phyloP scores from a whole-genome alignment of 1,140 invertebrate genomes.

The Polyergus mexicanus region DNA sequence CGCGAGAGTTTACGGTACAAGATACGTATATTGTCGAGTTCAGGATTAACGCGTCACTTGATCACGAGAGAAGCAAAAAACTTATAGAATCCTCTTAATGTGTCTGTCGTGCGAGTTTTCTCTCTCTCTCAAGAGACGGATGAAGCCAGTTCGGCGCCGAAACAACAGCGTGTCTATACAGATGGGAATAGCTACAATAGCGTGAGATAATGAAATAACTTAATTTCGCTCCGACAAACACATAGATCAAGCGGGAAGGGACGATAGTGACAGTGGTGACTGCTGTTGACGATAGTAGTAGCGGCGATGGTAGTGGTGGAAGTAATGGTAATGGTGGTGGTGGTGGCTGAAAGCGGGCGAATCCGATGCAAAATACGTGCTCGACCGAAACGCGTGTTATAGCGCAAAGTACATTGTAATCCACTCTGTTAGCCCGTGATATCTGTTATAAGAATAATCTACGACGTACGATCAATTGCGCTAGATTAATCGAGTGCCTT shows the following conservation, averaged over 20 bases:
- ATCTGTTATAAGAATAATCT: slow-evolving; percentile 28
- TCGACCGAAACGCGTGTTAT: slow-evolving; percentile 57
- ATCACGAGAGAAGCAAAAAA: slow-evolving; percentile 7
- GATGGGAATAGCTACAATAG: slow-evolving; percentile 32
- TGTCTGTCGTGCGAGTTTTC: slow-evolving; percentile 12
- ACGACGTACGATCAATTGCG: slow-evolving; percentile 28
- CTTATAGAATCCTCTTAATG: slow-evolving; percentile 17
- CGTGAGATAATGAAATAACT: slow-evolving; percentile 75
- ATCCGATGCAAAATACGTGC: slow-evolving; percentile 68
- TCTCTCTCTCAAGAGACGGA: slow-evolving; percentile 17
- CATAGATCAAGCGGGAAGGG: slow-evolving; percentile 71
- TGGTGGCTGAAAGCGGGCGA: slow-evolving; percentile 47
- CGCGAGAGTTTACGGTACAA: not conserved
- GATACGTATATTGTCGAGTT: not conserved
- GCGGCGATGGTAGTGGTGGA: not conserved
- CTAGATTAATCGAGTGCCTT: slow-evolving; percentile 25
- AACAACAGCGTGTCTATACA: slow-evolving; percentile 60
- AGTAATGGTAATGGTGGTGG: not conserved
- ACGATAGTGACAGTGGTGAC: slow-evolving; percentile 35
- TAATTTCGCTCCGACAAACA: slow-evolving; percentile 73
- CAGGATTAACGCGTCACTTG: slow-evolving; percentile 20
- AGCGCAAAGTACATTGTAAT: slow-evolving; percentile 59
- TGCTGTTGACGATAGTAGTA: not conserved
- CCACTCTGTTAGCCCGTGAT: slow-evolving; percentile 63
- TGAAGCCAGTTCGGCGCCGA: slow-evolving; percentile 69